phyloP scores from a whole-genome alignment of 35 echinoderm and acorn worm species.

The Ophioderma brevispina region DNA sequence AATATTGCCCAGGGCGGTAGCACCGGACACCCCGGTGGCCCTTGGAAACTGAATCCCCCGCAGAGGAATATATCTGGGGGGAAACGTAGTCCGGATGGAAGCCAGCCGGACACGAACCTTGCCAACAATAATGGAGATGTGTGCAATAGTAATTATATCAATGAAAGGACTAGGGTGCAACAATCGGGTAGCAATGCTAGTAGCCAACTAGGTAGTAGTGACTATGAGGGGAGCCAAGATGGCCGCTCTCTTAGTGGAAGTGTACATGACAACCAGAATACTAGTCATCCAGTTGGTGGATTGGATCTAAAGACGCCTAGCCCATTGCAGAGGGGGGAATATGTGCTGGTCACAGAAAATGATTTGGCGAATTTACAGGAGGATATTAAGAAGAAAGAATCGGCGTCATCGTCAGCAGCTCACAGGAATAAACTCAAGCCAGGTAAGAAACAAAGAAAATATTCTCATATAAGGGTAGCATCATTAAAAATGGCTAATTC shows the following conservation, averaged over 20 bases:
- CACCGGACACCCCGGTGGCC: not conserved
- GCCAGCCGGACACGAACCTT: not conserved
- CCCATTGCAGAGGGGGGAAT: constrained; percentile 41
- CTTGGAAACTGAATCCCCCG: not conserved
- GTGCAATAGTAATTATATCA: not conserved
- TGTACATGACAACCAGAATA: not conserved
- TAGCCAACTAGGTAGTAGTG: constrained; percentile 9
- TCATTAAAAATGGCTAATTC: no score
- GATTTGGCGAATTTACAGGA: constrained; percentile 77
- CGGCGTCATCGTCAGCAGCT: constrained; percentile 69
- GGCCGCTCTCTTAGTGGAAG: constrained; percentile 41
- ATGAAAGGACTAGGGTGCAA: constrained; percentile 15
- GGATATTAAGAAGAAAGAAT: constrained; percentile 25
- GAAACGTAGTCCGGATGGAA: not conserved
- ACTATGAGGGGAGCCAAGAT: not conserved
- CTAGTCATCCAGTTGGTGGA: not conserved
- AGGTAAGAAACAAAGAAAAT: constrained; percentile 60
- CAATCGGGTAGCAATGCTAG: not conserved
- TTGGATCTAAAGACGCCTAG: constrained; percentile 16
- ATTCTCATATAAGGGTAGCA: no score
- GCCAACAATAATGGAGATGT: not conserved
- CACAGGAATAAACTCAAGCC: constrained; percentile 98
- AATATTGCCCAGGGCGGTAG: constrained; percentile 4
- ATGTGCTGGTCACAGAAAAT: constrained; percentile 80
- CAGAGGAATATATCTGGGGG: not conserved